Evolutionary conservation across 2,888 invertebrate genomes (phyloP), one percentile per base, ranked within the genome.

Genomic region (Drosophila recens): DNA sequence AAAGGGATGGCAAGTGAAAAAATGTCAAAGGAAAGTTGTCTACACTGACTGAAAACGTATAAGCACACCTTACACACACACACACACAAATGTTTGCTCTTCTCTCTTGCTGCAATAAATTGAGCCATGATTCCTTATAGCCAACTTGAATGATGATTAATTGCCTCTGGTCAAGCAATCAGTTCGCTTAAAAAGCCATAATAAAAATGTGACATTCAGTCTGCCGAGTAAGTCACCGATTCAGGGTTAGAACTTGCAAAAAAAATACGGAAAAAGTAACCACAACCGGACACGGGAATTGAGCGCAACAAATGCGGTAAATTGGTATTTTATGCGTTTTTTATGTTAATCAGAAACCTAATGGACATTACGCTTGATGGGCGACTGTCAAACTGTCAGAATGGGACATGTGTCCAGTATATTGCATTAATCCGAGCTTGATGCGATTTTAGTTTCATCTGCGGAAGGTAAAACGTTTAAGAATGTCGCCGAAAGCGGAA

Each of bases 251-350:
- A 53, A 15, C 34, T 17, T 20, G 40, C 27, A 36, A 36, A 48
- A 27, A 4, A 49, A 42, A 34, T n/a, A 40, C 40, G 40, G 6
- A 13, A 10, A 10, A 34, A 34, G 38, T 15, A 57, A 54, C 15
- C 23, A 15, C 53, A 58, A 62, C 52, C 43, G 54, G 67, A 66
- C 61, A 67, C 38, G 57, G 62, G 61, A 63, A 64, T 69, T 64
- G 59, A 42, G 67, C 86, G 89, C 83, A 90, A 82, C 91, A 90
- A 91, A 91, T 91, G 91, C 80, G 76, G 77, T 73, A 91, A 90
- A 91, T 90, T 89, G 88, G 80, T 79, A 79, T 91, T 91, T 91
- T 90, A 91, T 91, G 90, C 79, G 73, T 71, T 80, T 90, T 91
- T 91, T 91, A 91, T 91, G 90, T 83, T 86, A 91, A 91, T 75